Evolutionary conservation across 2,888 invertebrate species (phyloP), one percentile per base, ranked within the genome.

Genomic region (Mimumesa dahlbomi): DNA sequence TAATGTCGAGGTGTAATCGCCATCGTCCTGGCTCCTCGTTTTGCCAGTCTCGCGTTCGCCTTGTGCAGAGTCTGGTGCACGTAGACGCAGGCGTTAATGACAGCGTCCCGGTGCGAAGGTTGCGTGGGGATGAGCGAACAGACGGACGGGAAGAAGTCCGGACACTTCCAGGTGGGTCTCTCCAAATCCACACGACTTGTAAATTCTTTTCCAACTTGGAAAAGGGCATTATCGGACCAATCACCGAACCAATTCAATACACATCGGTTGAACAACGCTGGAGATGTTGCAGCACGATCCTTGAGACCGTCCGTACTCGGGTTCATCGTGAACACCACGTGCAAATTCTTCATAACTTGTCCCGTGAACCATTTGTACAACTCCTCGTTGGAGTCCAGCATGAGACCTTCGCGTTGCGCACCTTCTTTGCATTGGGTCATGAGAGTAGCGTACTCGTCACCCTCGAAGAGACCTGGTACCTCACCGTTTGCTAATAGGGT

Each of bases 381-480:
- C 89, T 99, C 99, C 89, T 99, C 99, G 82, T 96, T 96, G 0
- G 98, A 97, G 90, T 99, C 99, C 46, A 99, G 91, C 98, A 99
- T 99, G 42, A 98, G 92, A 2, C 99, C 99, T 90, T 99, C 98
- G 65, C 98, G 92, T 87, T 98, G 98, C 0, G 99, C 98, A 2
- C 99, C 99, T 91, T 99, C 99, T 90, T 99, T 99, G 90, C 99
- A 99, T 89, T 99, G 99, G 0, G 99, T 99, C 98, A 99, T 99
- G 64, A 99, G 91, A 0, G 99, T 98, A 1, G 98, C 98, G 88
- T 98, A 98, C 88, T 99, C 99, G 85, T 99, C 99, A 6, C 99
- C 97, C 90, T 97, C 97, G 85, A 97, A 97, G 34, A 97, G 90
- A 50, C 97, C 97, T 53, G 97, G 97, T 7, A 98, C 97, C 93